These are phyloP conservation scores for Austrolebias charrua DNA, from an alignment of 2,797 vertebrate species.

Conservation along the genomic window DNA sequence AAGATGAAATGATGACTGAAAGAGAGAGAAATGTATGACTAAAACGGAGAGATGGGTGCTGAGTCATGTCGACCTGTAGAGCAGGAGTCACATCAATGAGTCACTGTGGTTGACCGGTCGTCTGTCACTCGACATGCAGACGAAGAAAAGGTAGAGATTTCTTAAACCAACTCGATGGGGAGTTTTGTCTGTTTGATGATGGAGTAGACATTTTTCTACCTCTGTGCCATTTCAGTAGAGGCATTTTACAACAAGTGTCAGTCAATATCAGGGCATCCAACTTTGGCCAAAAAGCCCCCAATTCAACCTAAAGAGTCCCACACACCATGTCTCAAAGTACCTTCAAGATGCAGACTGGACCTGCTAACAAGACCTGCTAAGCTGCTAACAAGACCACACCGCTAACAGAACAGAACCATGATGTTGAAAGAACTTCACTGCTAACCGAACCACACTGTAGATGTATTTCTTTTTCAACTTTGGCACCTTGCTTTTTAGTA, in stretches of 20 bases:
- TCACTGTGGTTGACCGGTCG: constrained; percentile 27
- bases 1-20: constrained; percentile 15
- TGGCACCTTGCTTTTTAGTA: no score
- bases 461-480: no score
- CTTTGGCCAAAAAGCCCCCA: constrained; percentile 35
- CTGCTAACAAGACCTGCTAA: no score
- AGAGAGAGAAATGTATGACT: constrained; percentile 5
- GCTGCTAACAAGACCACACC: no score
- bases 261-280: constrained; percentile 56
- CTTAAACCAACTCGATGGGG: constrained; percentile 63
- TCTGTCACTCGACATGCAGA: constrained; percentile 50
- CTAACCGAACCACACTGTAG: no score
- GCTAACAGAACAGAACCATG: no score
- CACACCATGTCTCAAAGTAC: constrained; percentile 32
- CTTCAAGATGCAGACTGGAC: no score
- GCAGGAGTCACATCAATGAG: constrained; percentile 27
- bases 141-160: constrained; percentile 24
- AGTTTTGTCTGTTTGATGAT: constrained; percentile 61
- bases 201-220: constrained; percentile 64
- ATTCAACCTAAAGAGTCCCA: constrained; percentile 53
- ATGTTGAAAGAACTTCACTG: no score
- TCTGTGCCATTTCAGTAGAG: constrained; percentile 56
- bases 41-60: constrained; percentile 44
- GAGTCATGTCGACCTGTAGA: constrained; percentile 46
- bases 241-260: constrained; percentile 62